These are phyloP conservation scores for Pangasianodon gigas DNA, from an alignment of 2,113 vertebrate genomes.

Conservation along the genomic window DNA sequence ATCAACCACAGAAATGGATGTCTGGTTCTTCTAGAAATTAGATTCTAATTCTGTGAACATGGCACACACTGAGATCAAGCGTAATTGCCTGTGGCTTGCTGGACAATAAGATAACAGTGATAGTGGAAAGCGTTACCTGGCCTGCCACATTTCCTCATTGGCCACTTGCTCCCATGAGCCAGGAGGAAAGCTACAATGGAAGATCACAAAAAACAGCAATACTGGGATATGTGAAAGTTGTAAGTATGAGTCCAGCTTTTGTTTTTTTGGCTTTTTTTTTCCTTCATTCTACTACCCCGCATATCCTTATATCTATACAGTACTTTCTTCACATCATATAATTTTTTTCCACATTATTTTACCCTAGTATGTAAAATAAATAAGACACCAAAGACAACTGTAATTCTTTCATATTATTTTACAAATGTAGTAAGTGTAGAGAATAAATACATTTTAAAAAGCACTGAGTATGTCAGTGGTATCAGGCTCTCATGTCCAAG, in stretches of 20 bases:
- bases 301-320: background rate
- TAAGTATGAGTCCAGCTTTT: background rate
- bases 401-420: background rate
- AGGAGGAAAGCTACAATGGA: conserved; percentile 79
- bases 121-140: conserved; percentile 76
- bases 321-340: background rate
- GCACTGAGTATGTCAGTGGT: background rate
- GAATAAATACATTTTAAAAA: background rate
- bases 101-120: conserved; percentile 3
- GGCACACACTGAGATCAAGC: background rate
- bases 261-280: background rate
- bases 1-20: conserved; percentile 57
- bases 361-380: background rate
- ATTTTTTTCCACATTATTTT: background rate
- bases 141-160: conserved; percentile 99
- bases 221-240: background rate
- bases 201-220: background rate
- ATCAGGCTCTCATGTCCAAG: conserved; percentile 8
- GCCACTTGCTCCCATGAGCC: conserved; percentile 94
- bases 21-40: conserved; percentile 11
- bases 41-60: background rate
- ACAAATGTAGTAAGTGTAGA: background rate
- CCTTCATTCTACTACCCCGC: background rate
- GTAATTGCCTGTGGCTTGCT: background rate
- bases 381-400: background rate